These are phyloP conservation scores for Platynereis dumerilii DNA, from an alignment of 2,888 invertebrate species.

Conservation along the genomic window DNA sequence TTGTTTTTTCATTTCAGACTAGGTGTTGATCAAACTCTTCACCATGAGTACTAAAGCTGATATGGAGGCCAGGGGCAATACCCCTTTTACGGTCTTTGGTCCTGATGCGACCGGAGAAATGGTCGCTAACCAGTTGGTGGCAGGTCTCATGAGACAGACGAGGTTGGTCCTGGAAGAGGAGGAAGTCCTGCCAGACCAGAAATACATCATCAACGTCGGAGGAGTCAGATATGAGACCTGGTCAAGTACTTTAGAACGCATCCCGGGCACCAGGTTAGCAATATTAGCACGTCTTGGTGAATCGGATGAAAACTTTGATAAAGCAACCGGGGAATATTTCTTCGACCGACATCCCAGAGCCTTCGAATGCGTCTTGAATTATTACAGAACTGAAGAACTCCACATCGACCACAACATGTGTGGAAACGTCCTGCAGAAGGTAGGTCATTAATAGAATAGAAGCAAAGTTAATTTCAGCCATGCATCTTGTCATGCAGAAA, in stretches of 20 bases:
- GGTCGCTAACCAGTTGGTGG: no score
- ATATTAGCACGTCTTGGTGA: constrained; percentile 49
- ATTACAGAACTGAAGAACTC: constrained; percentile 57
- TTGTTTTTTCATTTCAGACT: no score
- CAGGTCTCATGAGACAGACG: no score
- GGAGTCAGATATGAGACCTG: constrained; percentile 55
- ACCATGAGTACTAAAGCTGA: no score
- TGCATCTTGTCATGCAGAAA: not conserved
- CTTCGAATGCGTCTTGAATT: constrained; percentile 55
- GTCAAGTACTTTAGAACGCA: constrained; percentile 47
- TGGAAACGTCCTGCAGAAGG: constrained; percentile 47
- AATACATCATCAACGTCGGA: constrained; percentile 49
- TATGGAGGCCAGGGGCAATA: no score
- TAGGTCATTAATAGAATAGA: not conserved
- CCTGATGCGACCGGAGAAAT: no score
- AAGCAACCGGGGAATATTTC: constrained; percentile 52
- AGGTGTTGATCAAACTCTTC: no score
- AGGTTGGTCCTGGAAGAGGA: no score
- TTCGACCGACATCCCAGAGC: constrained; percentile 59
- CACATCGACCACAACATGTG: constrained; percentile 59
- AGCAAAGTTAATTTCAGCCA: not conserved
- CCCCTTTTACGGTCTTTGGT: no score
- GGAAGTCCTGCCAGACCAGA: no score
- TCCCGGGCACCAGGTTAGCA: constrained; percentile 55
- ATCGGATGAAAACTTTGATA: constrained; percentile 55